Evolutionary conservation across 2,113 vertebrate genomes (phyloP), one percentile per base, ranked within the genome.

Genomic region (Alligator mississippiensis): DNA sequence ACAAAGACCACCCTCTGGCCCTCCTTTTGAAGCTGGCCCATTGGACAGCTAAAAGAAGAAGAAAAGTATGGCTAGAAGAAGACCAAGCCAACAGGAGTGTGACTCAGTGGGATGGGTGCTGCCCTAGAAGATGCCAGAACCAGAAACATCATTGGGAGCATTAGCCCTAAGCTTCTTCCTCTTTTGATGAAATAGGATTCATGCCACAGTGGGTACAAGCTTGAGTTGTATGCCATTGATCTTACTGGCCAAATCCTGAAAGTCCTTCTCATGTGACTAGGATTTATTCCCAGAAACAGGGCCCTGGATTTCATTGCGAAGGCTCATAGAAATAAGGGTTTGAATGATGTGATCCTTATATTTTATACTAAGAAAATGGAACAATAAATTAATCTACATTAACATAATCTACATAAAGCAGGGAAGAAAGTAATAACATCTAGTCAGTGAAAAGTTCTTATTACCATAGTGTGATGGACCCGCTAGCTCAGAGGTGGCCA

Each of bases 241-340:
- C 91, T 95, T 15, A 1, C 86, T 30, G 88, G 63, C 60, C 94
- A 17, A 6, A 9, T 47, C 54, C 85, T 90, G 95, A 89, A 93
- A 93, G 70, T 38, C 59, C 79, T 80, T 60, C 58, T 28, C 55
- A 87, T 25, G 24, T 61, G 77, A n/a, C 28, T 64, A 70, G 75
- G 85, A 28, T 18, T 92, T 89, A 25, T 61, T 88, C 18, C 89
- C 0, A 0, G 63, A 85, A 94, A 93, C 10, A 62, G 70, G 9
- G 22, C 64, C 38, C 63, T 77, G 5, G 63, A 8, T 89, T 87
- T 92, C 70, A 58, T 2, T 47, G 59, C 76, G 83, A 85, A 4
- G 68, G 21, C 70, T 84, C 38, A 4, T 4, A 6, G 19, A 58
- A 77, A 82, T 61, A 76, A 79, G 34, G 5, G 70, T 91, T 90